Percentiles rank a stretch among this genome's conserved stretches.
Conservation (phyloP, 2,113 vertebrate genomes). For the Ceratotherium simum region DNA sequence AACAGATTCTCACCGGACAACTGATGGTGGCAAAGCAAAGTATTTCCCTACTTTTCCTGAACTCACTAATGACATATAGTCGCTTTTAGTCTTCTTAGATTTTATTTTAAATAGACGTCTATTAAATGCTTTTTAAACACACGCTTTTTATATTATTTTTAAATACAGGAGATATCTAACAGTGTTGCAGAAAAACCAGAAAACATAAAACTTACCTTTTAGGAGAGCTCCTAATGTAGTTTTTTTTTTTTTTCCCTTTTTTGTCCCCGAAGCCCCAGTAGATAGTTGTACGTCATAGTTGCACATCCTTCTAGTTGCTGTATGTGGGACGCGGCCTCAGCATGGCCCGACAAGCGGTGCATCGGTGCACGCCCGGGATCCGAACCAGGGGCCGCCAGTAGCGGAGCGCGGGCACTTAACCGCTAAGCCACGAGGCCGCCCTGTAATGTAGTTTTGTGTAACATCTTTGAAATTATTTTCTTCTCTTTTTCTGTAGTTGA, state of each 20-base stretch:
- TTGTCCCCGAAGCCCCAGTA: too few relatives aligned
- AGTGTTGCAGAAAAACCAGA: slow-evolving; percentile 8
- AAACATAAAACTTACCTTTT: neutral
- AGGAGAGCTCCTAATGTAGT: neutral
- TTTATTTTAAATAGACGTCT: slow-evolving; percentile 5
- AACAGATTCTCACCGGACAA: neutral
- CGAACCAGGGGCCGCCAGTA: too few relatives aligned
- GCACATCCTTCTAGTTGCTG: too few relatives aligned
- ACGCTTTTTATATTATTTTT: neutral
- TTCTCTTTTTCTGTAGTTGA: neutral
- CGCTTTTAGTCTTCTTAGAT: slow-evolving; percentile 15
- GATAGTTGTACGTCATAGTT: too few relatives aligned
- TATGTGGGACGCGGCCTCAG: too few relatives aligned
- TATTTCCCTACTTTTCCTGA: neutral
- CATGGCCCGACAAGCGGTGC: too few relatives aligned
- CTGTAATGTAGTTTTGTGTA: neutral
- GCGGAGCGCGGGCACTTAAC: too few relatives aligned
- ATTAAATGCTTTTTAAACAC: neutral
- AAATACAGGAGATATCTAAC: neutral
- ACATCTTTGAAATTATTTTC: slow-evolving; percentile 7
- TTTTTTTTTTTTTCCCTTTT: neutral
- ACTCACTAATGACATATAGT: neutral
- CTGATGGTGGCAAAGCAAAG: neutral
- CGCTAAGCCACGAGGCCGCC: too few relatives aligned
- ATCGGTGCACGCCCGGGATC: too few relatives aligned